phyloP scores from a whole-genome alignment of 2,888 invertebrate genomes.

The Vannuccia rotundouncinata region DNA sequence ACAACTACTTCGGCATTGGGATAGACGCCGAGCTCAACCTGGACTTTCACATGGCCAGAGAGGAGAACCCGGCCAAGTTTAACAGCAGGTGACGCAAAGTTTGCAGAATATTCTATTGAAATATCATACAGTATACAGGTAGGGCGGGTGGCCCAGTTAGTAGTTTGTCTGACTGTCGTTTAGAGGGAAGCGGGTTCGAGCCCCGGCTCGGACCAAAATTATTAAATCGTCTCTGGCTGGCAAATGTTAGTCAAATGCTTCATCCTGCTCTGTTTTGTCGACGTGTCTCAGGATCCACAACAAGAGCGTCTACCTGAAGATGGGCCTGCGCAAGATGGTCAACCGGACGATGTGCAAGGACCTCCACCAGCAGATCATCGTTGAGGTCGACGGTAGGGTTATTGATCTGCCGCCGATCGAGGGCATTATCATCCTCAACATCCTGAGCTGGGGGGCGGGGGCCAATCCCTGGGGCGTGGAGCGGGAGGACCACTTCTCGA shows the following conservation, averaged over 20 bases:
- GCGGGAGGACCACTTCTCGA: slow-evolving; percentile 92
- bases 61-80: slow-evolving; percentile 88
- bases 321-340: slow-evolving; percentile 94
- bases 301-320: slow-evolving; percentile 96
- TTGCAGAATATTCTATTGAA: too few relatives aligned
- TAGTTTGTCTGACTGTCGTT: too few relatives aligned
- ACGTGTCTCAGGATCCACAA: slow-evolving; percentile 72
- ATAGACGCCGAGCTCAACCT: slow-evolving; percentile 97
- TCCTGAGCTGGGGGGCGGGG: slow-evolving; percentile 96
- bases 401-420: slow-evolving; percentile 96
- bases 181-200: not conserved
- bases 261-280: not conserved
- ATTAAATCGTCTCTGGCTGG: not conserved
- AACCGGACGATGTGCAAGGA: slow-evolving; percentile 87
- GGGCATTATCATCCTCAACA: slow-evolving; percentile 97
- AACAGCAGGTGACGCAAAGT: slow-evolving; percentile 68
- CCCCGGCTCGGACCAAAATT: not conserved
- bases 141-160: too few relatives aligned
- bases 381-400: slow-evolving; percentile 90
- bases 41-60: slow-evolving; percentile 96
- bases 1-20: slow-evolving; percentile 99
- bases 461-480: slow-evolving; percentile 99
- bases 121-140: too few relatives aligned
- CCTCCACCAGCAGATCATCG: slow-evolving; percentile 80
- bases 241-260: not conserved